Conservation (phyloP, 2,888 invertebrate genomes). For the Harpalus rubripes region DNA sequence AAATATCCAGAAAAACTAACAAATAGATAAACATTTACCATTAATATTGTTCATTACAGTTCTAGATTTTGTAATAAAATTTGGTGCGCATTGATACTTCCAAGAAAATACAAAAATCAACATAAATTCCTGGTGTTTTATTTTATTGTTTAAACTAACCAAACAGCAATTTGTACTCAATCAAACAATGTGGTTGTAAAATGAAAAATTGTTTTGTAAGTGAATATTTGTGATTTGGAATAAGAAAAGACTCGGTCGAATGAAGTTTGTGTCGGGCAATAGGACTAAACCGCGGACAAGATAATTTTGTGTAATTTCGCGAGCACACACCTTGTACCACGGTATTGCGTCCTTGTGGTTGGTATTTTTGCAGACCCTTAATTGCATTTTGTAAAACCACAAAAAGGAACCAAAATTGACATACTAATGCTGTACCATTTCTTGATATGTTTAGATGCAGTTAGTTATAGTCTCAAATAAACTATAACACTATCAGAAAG, state of each 20-base stretch:
- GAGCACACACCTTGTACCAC: conserved; percentile 65
- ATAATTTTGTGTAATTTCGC: conserved; percentile 63
- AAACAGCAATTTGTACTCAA: conserved; percentile 7
- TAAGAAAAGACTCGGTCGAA: background rate
- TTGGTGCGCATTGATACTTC: conserved; percentile 54
- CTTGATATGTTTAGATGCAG: conserved; percentile 41
- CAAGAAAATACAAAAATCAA: conserved; percentile 14
- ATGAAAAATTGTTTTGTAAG: background rate
- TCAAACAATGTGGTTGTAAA: conserved; percentile 3
- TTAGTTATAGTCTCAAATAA: conserved; percentile 16
- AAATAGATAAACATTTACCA: conserved; percentile 66
- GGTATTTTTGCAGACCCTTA: conserved; percentile 57
- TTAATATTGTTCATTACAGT: conserved; percentile 65
- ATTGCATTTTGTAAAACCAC: conserved; percentile 47
- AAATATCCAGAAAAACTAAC: conserved; percentile 66
- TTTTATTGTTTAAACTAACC: conserved; percentile 15
- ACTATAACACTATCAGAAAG: conserved; percentile 34
- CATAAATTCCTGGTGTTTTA: background rate
- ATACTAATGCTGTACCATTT: conserved; percentile 30
- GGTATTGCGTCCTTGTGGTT: conserved; percentile 53
- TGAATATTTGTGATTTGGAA: background rate
- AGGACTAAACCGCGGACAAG: conserved; percentile 60
- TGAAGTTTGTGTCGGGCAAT: conserved; percentile 3
- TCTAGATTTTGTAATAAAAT: conserved; percentile 67
- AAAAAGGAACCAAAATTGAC: conserved; percentile 33